Evolutionary conservation across 2,113 vertebrate species (phyloP).

Genomic region (Neolamprologus cancellatus): DNA sequence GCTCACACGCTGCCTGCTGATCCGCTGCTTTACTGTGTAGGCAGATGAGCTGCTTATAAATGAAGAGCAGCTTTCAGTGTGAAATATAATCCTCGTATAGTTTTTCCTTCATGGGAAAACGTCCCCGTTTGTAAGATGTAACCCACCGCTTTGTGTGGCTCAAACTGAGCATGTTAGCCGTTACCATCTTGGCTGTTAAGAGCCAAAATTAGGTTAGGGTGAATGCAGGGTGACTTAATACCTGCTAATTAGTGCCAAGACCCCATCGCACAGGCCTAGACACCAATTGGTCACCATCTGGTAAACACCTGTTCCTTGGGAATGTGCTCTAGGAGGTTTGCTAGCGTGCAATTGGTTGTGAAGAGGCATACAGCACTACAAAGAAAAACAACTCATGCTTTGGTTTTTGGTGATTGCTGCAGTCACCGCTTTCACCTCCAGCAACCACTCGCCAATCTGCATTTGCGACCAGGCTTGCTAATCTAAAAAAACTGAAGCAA

Average conservation of each 20-base stretch:
- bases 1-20: not conserved
- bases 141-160: not conserved
- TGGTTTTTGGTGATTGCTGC: not conserved
- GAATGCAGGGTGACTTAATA: not conserved
- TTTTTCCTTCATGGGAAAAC: not conserved
- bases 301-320: not conserved
- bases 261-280: not conserved
- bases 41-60: not conserved
- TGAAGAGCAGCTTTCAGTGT: not conserved
- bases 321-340: not conserved
- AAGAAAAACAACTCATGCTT: fast-evolving
- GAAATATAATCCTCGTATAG: not conserved
- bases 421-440: not conserved
- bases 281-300: not conserved
- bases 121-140: not conserved
- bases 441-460: not conserved
- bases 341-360: not conserved
- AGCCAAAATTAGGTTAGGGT: not conserved
- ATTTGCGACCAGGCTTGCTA: fast-evolving
- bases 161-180: not conserved
- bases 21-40: not conserved
- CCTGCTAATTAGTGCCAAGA: not conserved
- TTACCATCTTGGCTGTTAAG: not conserved
- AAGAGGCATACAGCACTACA: not conserved
- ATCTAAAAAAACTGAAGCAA: not conserved